Percentiles rank a stretch among this genome's conserved stretches.
These are phyloP conservation scores for Lindbergichthys nudifrons DNA, from an alignment of 2,797 vertebrate species.

Conservation along the genomic window DNA sequence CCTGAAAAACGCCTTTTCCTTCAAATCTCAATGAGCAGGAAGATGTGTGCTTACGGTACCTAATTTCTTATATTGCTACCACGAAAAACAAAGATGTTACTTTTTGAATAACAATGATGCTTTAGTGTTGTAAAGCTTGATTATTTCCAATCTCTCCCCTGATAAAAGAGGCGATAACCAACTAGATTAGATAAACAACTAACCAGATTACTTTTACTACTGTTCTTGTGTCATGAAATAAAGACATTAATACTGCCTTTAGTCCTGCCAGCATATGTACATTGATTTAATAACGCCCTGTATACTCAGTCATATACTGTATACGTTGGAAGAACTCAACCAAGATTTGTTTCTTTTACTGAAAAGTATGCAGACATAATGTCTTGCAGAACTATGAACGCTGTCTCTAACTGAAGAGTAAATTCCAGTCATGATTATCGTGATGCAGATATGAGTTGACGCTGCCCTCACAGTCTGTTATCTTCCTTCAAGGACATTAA, in stretches of 20 bases:
- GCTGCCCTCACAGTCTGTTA: slow-evolving; percentile 57
- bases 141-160: slow-evolving; percentile 22
- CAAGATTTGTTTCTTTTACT: neutral
- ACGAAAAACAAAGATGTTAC: neutral
- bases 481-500: slow-evolving; percentile 68
- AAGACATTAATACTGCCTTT: neutral
- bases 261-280: neutral
- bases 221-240: neutral
- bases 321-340: neutral
- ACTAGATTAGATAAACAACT: slow-evolving; percentile 33
- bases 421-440: slow-evolving; percentile 24
- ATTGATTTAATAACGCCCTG: no score
- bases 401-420: neutral
- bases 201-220: neutral
- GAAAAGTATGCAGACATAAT: neutral
- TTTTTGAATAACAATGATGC: slow-evolving; percentile 27
- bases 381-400: slow-evolving; percentile 9
- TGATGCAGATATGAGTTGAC: slow-evolving; percentile 49
- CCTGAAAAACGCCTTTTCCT: neutral
- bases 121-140: slow-evolving; percentile 9
- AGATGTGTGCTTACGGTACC: neutral
- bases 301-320: neutral
- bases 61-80: neutral
- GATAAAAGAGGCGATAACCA: slow-evolving; percentile 36
- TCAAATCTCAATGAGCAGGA: neutral